These are phyloP conservation scores for Oligia fasciuncula DNA, from an alignment of 2,888 invertebrate species.

Conservation along the genomic window DNA sequence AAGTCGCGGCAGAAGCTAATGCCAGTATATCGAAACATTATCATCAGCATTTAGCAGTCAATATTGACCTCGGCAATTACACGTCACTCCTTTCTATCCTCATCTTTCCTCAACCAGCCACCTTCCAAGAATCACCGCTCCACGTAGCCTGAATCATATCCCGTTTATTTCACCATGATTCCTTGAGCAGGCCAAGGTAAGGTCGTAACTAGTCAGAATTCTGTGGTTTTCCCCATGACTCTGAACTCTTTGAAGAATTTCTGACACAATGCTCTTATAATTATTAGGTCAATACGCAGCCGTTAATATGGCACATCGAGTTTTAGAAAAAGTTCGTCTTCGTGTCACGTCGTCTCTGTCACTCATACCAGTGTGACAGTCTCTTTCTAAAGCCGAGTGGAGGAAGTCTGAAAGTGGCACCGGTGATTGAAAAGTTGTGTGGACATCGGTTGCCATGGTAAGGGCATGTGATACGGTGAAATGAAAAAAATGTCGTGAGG, in stretches of 20 bases:
- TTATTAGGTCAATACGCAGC: not conserved
- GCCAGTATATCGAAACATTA: too few relatives aligned
- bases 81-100: not conserved
- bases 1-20: not conserved
- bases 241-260: not conserved
- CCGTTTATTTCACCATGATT: slow-evolving; percentile 2
- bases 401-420: not conserved
- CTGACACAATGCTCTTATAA: not conserved
- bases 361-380: not conserved
- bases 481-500: not conserved
- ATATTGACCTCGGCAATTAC: not conserved
- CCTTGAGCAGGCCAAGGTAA: slow-evolving; percentile 19
- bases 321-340: not conserved
- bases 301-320: not conserved
- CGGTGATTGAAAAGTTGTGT: not conserved
- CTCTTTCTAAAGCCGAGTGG: not conserved
- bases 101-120: not conserved
- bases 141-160: slow-evolving; percentile 24
- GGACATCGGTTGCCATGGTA: too few relatives aligned
- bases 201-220: not conserved
- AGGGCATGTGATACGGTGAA: not conserved
- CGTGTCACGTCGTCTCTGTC: not conserved
- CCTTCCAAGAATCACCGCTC: slow-evolving; percentile 25
- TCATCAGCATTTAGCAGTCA: not conserved
- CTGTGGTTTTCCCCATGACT: slow-evolving; percentile 5